These are phyloP conservation scores for Vicugna pacos DNA, from an alignment of 2,113 vertebrate genomes.

Conservation along the genomic window DNA sequence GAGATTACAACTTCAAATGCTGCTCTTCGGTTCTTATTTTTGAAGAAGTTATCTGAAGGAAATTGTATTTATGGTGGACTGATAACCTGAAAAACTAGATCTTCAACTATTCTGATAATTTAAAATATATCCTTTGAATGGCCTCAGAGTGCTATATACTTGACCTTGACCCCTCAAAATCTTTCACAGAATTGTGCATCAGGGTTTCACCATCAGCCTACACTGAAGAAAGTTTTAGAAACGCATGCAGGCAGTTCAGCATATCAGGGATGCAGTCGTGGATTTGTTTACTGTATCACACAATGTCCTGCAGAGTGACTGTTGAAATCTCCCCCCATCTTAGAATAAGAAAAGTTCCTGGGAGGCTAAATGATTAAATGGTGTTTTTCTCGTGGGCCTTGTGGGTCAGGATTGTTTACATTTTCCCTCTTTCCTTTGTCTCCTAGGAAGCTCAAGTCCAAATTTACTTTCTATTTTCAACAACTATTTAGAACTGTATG, in stretches of 20 bases:
- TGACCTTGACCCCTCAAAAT: not conserved
- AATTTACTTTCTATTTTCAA: not conserved
- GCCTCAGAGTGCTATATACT: not conserved
- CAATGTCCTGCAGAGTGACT: not conserved
- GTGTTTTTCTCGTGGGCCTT: not conserved
- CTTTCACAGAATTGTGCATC: not conserved
- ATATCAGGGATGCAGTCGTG: not conserved
- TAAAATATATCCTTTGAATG: not conserved
- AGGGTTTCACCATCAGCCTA: not conserved
- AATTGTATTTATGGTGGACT: not conserved
- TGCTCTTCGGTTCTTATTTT: not conserved
- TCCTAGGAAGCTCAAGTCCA: not conserved
- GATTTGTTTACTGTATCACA: not conserved
- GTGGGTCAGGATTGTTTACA: not conserved
- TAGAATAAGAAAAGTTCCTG: not conserved
- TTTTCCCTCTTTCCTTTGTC: slow-evolving; percentile 27
- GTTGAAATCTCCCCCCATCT: not conserved
- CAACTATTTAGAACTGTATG: not conserved
- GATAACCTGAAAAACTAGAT: not conserved
- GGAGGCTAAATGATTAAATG: not conserved
- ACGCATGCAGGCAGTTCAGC: not conserved
- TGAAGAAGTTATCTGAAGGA: not conserved
- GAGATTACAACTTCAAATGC: not conserved
- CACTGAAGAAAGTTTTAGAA: slow-evolving; percentile 3
- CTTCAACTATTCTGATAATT: not conserved